phyloP scores from a whole-genome alignment of 2,797 vertebrate genomes.

The Yasuhikotakia modesta region DNA sequence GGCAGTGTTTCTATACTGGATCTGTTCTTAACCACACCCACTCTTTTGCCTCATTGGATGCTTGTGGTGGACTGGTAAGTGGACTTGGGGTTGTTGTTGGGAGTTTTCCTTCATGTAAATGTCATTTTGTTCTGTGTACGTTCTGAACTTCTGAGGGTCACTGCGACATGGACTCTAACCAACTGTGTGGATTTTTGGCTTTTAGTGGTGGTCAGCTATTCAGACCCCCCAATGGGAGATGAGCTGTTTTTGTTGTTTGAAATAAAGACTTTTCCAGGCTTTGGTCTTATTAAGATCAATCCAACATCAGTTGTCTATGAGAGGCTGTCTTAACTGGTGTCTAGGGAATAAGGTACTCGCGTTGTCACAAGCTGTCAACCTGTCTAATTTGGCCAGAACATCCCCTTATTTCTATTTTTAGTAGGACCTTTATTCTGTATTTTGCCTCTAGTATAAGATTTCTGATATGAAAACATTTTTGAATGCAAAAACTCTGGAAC shows the following conservation, averaged over 20 bases:
- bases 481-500: no score
- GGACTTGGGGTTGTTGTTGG: not conserved
- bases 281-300: constrained; percentile 25
- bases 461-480: no score
- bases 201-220: constrained; percentile 17
- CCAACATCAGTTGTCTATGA: constrained; percentile 9
- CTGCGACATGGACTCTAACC: constrained; percentile 10
- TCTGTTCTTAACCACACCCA: constrained; percentile 82
- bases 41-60: constrained; percentile 86
- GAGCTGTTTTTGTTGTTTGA: constrained; percentile 20
- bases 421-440: no score
- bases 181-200: constrained; percentile 21
- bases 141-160: not conserved
- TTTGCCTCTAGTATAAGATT: not conserved
- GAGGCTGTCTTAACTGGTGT: constrained; percentile 23
- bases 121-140: not conserved
- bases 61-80: constrained; percentile 90
- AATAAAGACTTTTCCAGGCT: constrained; percentile 25
- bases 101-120: not conserved
- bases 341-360: constrained; percentile 42
- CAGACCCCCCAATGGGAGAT: constrained; percentile 8
- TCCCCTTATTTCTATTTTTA: no score
- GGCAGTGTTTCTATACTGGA: constrained; percentile 89
- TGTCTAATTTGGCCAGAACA: constrained; percentile 12
- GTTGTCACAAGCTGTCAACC: constrained; percentile 45